phyloP scores from a whole-genome alignment of 1,140 invertebrate genomes.

The Macrobrachium nipponense region DNA sequence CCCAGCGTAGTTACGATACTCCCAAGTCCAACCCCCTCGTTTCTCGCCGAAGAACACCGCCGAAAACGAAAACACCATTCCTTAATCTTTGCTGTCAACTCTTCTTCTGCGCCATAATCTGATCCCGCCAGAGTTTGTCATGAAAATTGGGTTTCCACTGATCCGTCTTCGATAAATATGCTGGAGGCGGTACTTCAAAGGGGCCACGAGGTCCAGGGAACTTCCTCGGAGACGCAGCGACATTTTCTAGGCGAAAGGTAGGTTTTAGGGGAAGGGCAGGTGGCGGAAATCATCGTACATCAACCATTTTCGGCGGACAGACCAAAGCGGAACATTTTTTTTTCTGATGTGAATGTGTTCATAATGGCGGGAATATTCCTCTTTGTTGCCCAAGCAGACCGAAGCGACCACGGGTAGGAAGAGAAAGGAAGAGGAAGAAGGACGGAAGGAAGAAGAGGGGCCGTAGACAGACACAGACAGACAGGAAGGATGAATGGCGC shows the following conservation, averaged over 20 bases:
- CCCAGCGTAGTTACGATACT: slow-evolving; percentile 26
- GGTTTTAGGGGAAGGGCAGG: too few species aligned
- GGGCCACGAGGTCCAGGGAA: too few species aligned
- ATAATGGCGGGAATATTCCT: slow-evolving; percentile 51
- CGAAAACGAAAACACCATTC: neutral
- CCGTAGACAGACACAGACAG: neutral
- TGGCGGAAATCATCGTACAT: too few species aligned
- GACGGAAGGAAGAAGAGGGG: neutral
- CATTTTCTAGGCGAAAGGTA: too few species aligned
- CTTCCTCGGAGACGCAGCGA: too few species aligned
- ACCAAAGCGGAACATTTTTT: slow-evolving; percentile 46
- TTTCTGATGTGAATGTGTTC: slow-evolving; percentile 57
- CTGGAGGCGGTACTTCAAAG: neutral
- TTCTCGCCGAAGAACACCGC: neutral
- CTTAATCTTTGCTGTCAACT: neutral
- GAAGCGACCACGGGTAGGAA: neutral
- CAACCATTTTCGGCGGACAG: too few species aligned
- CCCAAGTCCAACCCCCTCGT: slow-evolving; percentile 23
- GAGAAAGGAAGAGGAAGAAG: neutral
- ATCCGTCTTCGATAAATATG: neutral
- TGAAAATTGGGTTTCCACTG: neutral
- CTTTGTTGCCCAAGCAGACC: slow-evolving; percentile 41
- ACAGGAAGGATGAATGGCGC: neutral
- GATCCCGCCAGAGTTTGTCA: neutral
- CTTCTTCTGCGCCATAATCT: neutral